Base-by-base conservation (phyloP, 2,113 vertebrate genomes). In the Perca fluviatilis region DNA sequence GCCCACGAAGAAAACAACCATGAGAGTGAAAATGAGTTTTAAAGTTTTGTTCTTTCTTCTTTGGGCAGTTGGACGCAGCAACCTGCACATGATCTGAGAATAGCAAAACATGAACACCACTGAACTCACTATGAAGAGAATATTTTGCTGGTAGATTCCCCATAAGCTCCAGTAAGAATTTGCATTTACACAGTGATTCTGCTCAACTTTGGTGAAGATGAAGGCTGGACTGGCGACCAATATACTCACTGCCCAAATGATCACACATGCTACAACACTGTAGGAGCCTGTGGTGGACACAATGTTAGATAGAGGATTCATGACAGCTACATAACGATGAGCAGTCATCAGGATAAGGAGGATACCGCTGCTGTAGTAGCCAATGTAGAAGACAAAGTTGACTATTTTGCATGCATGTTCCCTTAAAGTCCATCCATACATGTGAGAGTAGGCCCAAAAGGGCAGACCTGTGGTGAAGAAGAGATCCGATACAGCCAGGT, bases 401-500 rank as follows among this genome's bases (percentile, higher is more conserved):
- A 96, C 75, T 1, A 93, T 72, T 89, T 97, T 97, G 93, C 98
- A 99, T 6, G 94, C 80, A 13, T 82, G 15, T 9, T 95, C 93
- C 4, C 97, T 96, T 27, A 98, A 95, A 36, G 91, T 87, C 97
- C 97, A 99, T 21, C 90, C 93, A 0, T 87, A 54, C 58, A 93
- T 58, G 61, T 96, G 85, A 10, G 92, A 94, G 51, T 89, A 79
- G 36, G 93, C 87, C 96, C 96, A 97, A 84, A 99, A 96, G 0
- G 98, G 98, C 69, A 99, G 68, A 47, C 96, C 92, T 25, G 91
- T 81, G 6, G 96, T 96, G 93, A 99, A 98, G 14, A 96, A 60
- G 77, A 99, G 93, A 75, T 99, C 98, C 0, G 97, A 97, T 69
- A 97, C 33, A 60, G 96, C 97, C 87, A 99, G 93, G 84, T 99